Evolutionary conservation across 2,888 invertebrate species (phyloP).

Genomic region (Lasioglossum zephyrum): DNA sequence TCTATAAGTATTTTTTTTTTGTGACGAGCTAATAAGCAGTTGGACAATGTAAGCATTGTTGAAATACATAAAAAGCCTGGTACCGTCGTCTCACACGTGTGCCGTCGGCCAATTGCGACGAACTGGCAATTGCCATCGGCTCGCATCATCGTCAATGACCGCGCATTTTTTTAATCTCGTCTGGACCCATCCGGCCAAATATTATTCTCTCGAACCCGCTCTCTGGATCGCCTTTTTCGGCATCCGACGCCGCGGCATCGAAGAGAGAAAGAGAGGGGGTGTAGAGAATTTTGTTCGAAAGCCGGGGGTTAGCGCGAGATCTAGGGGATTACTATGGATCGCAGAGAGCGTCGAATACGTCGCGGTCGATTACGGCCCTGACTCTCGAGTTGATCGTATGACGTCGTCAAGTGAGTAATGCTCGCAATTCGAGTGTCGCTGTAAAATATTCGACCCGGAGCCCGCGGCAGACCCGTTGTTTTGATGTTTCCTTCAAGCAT

Average conservation of each 20-base stretch:
- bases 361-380: constrained; percentile 65
- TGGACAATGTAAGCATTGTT: no score
- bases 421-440: constrained; percentile 75
- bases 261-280: no score
- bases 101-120: constrained; percentile 51
- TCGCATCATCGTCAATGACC: constrained; percentile 36
- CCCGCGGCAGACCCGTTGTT: constrained; percentile 67
- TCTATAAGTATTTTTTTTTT: no score
- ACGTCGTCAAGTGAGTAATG: constrained; percentile 78
- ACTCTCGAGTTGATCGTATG: constrained; percentile 69
- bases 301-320: background rate
- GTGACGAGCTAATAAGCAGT: no score
- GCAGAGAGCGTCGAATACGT: constrained; percentile 5
- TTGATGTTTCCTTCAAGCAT: constrained; percentile 65
- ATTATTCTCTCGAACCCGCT: background rate
- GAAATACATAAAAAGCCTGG: background rate
- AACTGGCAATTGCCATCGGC: constrained; percentile 52
- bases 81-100: constrained; percentile 37
- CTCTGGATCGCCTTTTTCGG: background rate
- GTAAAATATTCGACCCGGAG: constrained; percentile 76
- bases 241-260: background rate
- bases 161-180: constrained; percentile 31
- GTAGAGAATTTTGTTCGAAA: no score
- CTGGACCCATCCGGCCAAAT: background rate
- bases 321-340: background rate